Conservation (phyloP, 1,140 invertebrate genomes). For the Homalodisca vitripennis region DNA sequence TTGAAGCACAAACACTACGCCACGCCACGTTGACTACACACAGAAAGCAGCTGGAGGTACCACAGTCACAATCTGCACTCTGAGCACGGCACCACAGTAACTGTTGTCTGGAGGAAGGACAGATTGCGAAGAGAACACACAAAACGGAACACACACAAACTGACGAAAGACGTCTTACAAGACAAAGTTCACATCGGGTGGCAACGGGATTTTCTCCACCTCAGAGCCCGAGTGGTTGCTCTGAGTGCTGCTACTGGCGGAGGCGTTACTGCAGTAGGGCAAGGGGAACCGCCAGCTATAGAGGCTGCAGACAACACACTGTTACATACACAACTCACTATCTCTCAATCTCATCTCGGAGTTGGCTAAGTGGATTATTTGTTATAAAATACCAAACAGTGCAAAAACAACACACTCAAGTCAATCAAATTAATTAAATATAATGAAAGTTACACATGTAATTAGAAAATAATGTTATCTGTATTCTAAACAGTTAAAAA, state of each 20-base stretch:
- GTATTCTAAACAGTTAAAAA: no score
- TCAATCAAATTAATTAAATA: no score
- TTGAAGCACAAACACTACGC: slow-evolving; percentile 28
- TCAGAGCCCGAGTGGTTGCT: slow-evolving; percentile 71
- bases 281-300: slow-evolving; percentile 91
- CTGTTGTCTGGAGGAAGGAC: not conserved
- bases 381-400: no score
- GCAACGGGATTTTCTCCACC: slow-evolving; percentile 71
- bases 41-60: slow-evolving; percentile 28
- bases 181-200: slow-evolving; percentile 62
- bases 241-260: slow-evolving; percentile 48
- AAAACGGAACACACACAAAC: not conserved
- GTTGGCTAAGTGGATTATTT: no score
- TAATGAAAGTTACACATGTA: no score
- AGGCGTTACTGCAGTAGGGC: slow-evolving; percentile 79
- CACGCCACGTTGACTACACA: slow-evolving; percentile 41
- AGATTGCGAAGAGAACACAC: slow-evolving; percentile 17
- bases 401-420: no score
- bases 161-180: slow-evolving; percentile 54
- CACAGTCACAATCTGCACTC: slow-evolving; percentile 30
- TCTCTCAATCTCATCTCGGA: no score
- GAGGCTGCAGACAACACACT: slow-evolving; percentile 68
- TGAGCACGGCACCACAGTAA: not conserved
- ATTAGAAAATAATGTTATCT: no score
- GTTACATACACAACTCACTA: slow-evolving; percentile 24